Evolutionary conservation across 1,140 invertebrate species (phyloP).

Genomic region (Metopolophium dirhodum): DNA sequence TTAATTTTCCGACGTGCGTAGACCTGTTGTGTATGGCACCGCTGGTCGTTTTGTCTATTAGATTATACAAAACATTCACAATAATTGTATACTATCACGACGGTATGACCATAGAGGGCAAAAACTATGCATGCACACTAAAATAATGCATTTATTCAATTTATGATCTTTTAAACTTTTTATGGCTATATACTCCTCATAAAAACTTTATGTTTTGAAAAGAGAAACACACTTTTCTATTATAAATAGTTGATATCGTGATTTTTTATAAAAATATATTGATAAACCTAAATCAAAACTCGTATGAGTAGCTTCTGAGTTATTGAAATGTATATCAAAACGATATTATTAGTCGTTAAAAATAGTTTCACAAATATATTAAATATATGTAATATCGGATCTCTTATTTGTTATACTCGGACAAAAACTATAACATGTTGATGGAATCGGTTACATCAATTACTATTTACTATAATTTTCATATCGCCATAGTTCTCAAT

Average conservation of each 20-base stretch:
- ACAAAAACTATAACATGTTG: not conserved
- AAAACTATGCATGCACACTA: not conserved
- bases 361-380: not conserved
- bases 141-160: not conserved
- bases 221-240: not conserved
- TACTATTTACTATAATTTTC: too few relatives aligned
- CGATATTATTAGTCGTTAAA: not conserved
- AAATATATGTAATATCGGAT: not conserved
- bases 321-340: not conserved
- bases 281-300: too few relatives aligned
- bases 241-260: not conserved
- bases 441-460: not conserved
- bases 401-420: not conserved
- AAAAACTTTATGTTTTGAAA: not conserved
- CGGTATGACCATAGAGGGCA: not conserved
- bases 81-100: not conserved
- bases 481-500: too few relatives aligned
- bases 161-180: not conserved
- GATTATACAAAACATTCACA: not conserved
- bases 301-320: not conserved
- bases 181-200: too few relatives aligned
- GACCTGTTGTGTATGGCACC: not conserved
- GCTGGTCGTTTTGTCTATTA: not conserved
- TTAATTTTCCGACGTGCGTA: not conserved
- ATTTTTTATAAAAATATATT: not conserved